Conservation (phyloP, 2,888 invertebrate genomes). For the Dasysyrphus tricinctus region DNA sequence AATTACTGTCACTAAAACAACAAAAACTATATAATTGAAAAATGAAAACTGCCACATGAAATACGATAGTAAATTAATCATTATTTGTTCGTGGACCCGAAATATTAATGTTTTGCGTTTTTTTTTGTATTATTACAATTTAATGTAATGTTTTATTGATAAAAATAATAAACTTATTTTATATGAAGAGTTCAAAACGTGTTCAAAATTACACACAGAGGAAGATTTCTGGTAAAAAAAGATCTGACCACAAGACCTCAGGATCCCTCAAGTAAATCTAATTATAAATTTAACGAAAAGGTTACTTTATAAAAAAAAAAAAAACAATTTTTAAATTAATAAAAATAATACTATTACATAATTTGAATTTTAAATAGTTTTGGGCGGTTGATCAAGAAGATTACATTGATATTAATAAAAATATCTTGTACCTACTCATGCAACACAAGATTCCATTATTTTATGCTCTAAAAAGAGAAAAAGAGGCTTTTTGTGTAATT, state of each 20-base stretch:
- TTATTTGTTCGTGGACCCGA: background rate
- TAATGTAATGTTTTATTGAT: constrained; percentile 12
- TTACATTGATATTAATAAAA: constrained; percentile 59
- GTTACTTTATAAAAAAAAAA: background rate
- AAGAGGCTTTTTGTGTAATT: background rate
- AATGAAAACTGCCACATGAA: constrained; percentile 21
- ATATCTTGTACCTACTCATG: background rate
- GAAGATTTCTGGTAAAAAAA: constrained; percentile 59
- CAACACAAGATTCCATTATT: background rate
- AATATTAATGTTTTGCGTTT: background rate
- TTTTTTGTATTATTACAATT: background rate
- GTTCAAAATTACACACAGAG: constrained; percentile 47
- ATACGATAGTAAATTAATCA: background rate
- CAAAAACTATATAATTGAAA: background rate
- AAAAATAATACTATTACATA: background rate
- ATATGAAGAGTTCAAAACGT: constrained; percentile 70
- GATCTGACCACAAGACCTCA: constrained; percentile 47
- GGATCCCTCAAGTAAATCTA: constrained; percentile 61
- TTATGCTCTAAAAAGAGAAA: background rate
- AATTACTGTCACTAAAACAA: constrained; percentile 36
- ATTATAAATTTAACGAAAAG: background rate
- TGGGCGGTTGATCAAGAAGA: background rate
- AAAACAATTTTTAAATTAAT: constrained; percentile 2
- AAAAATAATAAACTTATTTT: constrained; percentile 7
- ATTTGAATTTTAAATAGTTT: constrained; percentile 25